A percentile compares a stretch with the other conserved stretches of the same genome.
Conservation (phyloP, 2,113 vertebrate species). For the Hypomesus transpacificus region DNA sequence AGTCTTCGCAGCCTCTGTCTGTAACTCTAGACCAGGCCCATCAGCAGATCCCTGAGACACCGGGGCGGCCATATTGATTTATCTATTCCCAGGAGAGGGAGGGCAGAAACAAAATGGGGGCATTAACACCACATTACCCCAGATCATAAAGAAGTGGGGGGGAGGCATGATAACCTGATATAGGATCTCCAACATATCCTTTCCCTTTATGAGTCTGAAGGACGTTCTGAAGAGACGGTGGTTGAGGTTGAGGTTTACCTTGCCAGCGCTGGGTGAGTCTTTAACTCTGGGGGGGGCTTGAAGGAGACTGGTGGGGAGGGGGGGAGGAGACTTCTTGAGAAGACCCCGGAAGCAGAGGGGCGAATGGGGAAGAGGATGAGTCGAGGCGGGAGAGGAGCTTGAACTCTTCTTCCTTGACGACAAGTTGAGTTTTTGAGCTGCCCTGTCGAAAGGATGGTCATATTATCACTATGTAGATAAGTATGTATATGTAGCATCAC, state of each 20-base stretch:
- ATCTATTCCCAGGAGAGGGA: constrained; percentile 47
- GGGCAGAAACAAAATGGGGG: constrained; percentile 57
- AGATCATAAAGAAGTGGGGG: constrained; percentile 41
- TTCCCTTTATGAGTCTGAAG: constrained; percentile 18
- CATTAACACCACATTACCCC: constrained; percentile 65
- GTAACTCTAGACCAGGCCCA: constrained; percentile 65
- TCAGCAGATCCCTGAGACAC: constrained; percentile 57
- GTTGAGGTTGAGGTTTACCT: constrained; percentile 71
- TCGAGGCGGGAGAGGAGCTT: constrained; percentile 72
- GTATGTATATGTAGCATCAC: too few relatives aligned
- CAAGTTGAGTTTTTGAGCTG: constrained; percentile 90
- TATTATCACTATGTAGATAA: too few relatives aligned
- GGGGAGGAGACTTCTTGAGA: constrained; percentile 81
- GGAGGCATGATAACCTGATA: constrained; percentile 34
- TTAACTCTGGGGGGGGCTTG: constrained; percentile 87
- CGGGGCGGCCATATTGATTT: constrained; percentile 64
- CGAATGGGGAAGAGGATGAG: constrained; percentile 71
- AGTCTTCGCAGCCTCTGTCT: constrained; percentile 32
- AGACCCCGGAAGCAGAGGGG: constrained; percentile 86
- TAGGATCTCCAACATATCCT: constrained; percentile 56
- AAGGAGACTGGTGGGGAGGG: constrained; percentile 83
- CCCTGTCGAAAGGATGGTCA: constrained; percentile 64
- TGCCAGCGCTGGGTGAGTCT: constrained; percentile 83
- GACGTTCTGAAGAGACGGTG: constrained; percentile 28
- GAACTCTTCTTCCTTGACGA: constrained; percentile 88